Evolutionary conservation across 2,797 vertebrate species (phyloP), one percentile per base, ranked within the genome.

Genomic region (Brachyalestes nurse): DNA sequence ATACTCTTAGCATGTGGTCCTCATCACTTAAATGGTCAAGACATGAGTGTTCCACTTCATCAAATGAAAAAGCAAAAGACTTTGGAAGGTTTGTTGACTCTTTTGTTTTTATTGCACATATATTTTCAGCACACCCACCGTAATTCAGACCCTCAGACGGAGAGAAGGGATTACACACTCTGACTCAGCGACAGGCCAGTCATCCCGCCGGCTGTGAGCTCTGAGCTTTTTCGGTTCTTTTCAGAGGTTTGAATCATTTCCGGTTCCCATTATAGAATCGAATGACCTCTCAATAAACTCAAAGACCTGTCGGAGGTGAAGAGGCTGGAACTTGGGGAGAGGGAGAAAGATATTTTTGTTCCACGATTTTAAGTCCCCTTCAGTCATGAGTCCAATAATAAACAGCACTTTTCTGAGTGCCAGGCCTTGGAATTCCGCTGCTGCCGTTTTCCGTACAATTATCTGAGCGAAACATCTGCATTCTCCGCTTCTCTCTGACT

Each of bases 391-490:
- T 90, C 85, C 42, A 73, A 93, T 93, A 92, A 92, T 90, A 92
- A 92, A 91, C 90, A 93, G 10, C 53, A 83, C 84, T 73, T 74
- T 42, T 70, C 70, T 85, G 71, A 86, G 88, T 89, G 90, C 88
- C 88, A 88, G 92, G 90, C 89, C 84, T 40, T 74, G 78, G 80
- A 87, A 92, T 89, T 89, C 84, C 62, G 87, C 80, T 81, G 88
- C 77, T 49, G 83, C 58, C 92, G 92, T 93, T 93, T 94, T 94
- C 84, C 90, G 89, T 88, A 86, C 88, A 93, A 93, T 93, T 94
- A 94, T 92, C 89, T 90, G 85, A 86, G 84, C 55, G 82, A 86
- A 67, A 87, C 91, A 93, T 93, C 92, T 93, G 91, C 92, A 90
- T 86, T 91, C 83, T 87, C 88, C 87, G 84, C 88, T 92, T 93